These are phyloP conservation scores for Kradibia gibbosae DNA, from an alignment of 1,140 invertebrate genomes.

Conservation along the genomic window DNA sequence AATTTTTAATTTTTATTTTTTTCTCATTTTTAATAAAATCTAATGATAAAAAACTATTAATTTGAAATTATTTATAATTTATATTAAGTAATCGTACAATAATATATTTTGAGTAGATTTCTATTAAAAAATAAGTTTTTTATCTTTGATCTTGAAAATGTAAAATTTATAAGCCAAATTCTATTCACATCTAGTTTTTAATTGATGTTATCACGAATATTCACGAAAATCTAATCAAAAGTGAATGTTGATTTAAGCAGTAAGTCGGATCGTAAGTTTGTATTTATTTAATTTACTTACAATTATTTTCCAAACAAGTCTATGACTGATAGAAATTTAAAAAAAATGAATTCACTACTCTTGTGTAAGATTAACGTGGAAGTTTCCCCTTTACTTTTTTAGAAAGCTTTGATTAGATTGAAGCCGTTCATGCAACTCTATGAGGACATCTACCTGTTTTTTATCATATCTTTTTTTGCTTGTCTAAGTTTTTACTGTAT, in stretches of 20 bases:
- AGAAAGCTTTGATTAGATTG: not conserved
- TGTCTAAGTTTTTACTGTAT: not conserved
- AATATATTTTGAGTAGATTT: too few relatives aligned
- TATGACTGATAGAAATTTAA: not conserved
- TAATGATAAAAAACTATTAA: too few relatives aligned
- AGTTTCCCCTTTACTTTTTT: not conserved
- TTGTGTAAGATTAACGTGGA: not conserved
- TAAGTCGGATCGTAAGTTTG: not conserved
- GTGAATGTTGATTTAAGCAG: conserved; percentile 22
- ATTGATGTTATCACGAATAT: too few relatives aligned
- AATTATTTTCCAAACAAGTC: not conserved
- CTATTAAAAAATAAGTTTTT: too few relatives aligned
- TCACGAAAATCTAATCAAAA: conserved; percentile 35
- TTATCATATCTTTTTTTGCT: not conserved
- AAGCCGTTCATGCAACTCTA: not conserved
- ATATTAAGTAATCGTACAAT: too few relatives aligned
- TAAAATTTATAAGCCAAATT: too few relatives aligned
- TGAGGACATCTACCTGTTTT: not conserved
- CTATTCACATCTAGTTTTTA: too few relatives aligned
- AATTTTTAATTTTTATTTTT: too few relatives aligned
- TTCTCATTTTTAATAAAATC: too few relatives aligned
- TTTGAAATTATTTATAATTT: too few relatives aligned
- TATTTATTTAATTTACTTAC: conserved; percentile 14
- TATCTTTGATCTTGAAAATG: too few relatives aligned
- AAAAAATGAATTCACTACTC: not conserved